Conservation (phyloP, 2,797 vertebrate species). For the Alectoris magna region DNA sequence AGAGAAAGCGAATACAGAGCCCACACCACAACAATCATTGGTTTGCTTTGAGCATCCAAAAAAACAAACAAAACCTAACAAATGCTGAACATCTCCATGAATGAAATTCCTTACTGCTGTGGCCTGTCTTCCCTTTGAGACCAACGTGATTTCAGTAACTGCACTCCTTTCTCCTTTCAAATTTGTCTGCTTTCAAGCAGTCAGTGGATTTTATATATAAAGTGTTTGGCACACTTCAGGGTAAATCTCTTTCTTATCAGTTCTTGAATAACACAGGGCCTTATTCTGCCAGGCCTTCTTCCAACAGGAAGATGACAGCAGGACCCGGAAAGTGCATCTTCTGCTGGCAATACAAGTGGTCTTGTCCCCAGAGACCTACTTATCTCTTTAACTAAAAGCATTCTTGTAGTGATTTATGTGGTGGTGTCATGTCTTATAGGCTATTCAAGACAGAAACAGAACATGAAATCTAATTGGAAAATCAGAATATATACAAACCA, state of each 20-base stretch:
- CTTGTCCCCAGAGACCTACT: not conserved
- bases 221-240: not conserved
- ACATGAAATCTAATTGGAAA: not conserved
- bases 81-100: slow-evolving; percentile 16
- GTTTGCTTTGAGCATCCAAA: slow-evolving; percentile 5
- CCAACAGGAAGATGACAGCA: not conserved
- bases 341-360: not conserved
- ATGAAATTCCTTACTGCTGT: slow-evolving; percentile 37
- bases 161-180: slow-evolving; percentile 39
- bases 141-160: slow-evolving; percentile 37
- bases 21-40: not conserved
- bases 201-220: not conserved
- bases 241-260: slow-evolving; percentile 10
- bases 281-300: slow-evolving; percentile 6
- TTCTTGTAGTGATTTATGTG: slow-evolving; percentile 5
- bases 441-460: not conserved
- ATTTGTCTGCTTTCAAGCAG: slow-evolving; percentile 12
- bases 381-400: slow-evolving; percentile 16
- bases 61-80: slow-evolving; percentile 4
- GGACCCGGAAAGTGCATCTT: slow-evolving; percentile 4
- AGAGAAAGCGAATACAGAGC: not conserved
- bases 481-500: not conserved
- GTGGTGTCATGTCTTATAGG: not conserved
- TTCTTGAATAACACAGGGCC: not conserved
- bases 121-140: slow-evolving; percentile 31